phyloP scores from a whole-genome alignment of 1,140 invertebrate species.

The Bombus confusus region DNA sequence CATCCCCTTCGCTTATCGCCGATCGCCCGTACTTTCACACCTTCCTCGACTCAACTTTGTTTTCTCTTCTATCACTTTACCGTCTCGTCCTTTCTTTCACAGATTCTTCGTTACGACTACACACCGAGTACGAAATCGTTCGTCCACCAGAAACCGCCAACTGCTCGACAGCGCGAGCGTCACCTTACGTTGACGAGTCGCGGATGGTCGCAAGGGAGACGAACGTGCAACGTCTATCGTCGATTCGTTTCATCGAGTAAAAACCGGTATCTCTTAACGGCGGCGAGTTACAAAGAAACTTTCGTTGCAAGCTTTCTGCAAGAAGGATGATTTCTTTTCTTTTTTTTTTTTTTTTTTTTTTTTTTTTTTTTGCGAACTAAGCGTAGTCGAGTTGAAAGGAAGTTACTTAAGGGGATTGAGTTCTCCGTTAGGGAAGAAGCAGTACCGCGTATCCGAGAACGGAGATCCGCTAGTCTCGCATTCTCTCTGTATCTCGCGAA shows the following conservation, averaged over 20 bases:
- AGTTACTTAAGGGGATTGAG: not conserved
- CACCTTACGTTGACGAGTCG: not conserved
- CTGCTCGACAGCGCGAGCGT: not conserved
- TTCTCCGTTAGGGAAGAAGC: not conserved
- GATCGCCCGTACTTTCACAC: not conserved
- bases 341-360: not conserved
- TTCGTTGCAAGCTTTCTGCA: not conserved
- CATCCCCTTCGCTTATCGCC: constrained; percentile 1
- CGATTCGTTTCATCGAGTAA: not conserved
- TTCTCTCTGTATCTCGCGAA: not conserved
- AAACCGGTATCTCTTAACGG: not conserved
- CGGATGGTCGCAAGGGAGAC: not conserved
- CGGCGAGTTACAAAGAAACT: not conserved
- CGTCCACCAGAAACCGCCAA: not conserved
- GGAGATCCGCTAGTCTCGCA: not conserved
- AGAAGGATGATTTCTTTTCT: not conserved
- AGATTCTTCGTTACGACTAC: too few relatives aligned
- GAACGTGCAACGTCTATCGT: not conserved
- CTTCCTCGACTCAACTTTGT: not conserved
- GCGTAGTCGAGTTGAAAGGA: not conserved
- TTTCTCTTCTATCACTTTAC: too few relatives aligned
- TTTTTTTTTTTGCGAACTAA: not conserved
- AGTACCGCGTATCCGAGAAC: not conserved
- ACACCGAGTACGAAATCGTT: not conserved
- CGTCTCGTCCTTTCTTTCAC: not conserved